These are phyloP conservation scores for Antheraea pernyi DNA, from an alignment of 1,140 invertebrate species.

Conservation along the genomic window DNA sequence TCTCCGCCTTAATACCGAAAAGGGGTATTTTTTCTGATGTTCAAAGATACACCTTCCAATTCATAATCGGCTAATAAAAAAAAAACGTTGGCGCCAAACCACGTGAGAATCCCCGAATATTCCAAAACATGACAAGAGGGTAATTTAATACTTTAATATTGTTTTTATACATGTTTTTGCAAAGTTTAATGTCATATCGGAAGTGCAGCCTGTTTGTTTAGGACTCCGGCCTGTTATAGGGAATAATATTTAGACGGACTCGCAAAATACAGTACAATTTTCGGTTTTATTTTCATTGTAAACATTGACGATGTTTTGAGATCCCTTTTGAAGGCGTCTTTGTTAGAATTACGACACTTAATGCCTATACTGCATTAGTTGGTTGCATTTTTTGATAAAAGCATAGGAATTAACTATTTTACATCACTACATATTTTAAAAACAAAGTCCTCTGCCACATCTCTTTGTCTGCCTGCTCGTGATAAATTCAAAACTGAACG, in stretches of 20 bases:
- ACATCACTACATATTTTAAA: no score
- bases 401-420: no score
- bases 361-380: no score
- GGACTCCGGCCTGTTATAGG: slow-evolving; percentile 40
- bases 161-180: slow-evolving; percentile 43
- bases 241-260: slow-evolving; percentile 54
- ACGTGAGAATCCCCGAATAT: slow-evolving; percentile 35
- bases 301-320: slow-evolving; percentile 29
- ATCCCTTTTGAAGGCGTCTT: slow-evolving; percentile 4
- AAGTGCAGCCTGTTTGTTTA: slow-evolving; percentile 60
- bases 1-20: no score
- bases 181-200: slow-evolving; percentile 51
- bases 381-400: no score
- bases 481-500: no score
- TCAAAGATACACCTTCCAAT: neutral
- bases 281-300: slow-evolving; percentile 39
- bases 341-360: neutral
- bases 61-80: neutral
- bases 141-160: slow-evolving; percentile 55
- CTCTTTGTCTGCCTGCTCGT: no score
- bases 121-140: slow-evolving; percentile 34
- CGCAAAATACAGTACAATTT: slow-evolving; percentile 39
- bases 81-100: slow-evolving; percentile 55
- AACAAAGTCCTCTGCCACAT: no score
- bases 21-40: no score